Percentiles rank a stretch among this genome's conserved stretches.
Evolutionary conservation across 2,888 invertebrate species (phyloP).

Genomic region (Cacoxenus indagator): DNA sequence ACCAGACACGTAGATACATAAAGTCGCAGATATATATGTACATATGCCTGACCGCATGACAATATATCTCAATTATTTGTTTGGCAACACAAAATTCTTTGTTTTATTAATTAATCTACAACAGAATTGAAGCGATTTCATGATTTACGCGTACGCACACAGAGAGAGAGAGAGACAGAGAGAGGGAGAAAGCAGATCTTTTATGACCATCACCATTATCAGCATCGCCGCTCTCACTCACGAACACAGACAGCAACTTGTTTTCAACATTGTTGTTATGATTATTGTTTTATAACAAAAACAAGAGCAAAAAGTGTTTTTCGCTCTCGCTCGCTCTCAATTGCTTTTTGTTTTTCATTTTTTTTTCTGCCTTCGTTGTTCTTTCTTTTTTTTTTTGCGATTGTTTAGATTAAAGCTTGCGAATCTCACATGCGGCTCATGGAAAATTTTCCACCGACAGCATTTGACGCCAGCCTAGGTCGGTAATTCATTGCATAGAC

Average conservation of each 20-base stretch:
- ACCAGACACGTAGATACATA: too few species aligned
- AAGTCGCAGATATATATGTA: too few species aligned
- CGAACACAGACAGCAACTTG: background rate
- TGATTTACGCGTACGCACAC: background rate
- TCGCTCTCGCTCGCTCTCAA: conserved; percentile 28
- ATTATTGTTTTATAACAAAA: conserved; percentile 27
- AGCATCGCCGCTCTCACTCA: background rate
- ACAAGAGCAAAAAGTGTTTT: too few species aligned
- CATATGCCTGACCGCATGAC: background rate
- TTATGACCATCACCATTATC: background rate
- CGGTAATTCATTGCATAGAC: background rate
- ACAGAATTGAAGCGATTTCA: background rate
- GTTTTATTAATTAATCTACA: background rate
- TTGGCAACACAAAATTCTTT: background rate
- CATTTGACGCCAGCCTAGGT: too few species aligned
- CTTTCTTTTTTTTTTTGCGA: conserved; percentile 39
- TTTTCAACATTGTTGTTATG: conserved; percentile 8
- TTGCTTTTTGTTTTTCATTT: conserved; percentile 35
- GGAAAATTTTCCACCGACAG: conserved; percentile 56
- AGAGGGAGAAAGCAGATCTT: too few species aligned
- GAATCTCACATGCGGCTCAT: conserved; percentile 50
- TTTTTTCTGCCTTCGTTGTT: conserved; percentile 28
- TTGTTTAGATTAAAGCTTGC: conserved; percentile 39
- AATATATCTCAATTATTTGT: background rate
- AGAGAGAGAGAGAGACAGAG: too few species aligned